Evolutionary conservation across 2,888 invertebrate species (phyloP).

Genomic region (Eristalis arbustorum): DNA sequence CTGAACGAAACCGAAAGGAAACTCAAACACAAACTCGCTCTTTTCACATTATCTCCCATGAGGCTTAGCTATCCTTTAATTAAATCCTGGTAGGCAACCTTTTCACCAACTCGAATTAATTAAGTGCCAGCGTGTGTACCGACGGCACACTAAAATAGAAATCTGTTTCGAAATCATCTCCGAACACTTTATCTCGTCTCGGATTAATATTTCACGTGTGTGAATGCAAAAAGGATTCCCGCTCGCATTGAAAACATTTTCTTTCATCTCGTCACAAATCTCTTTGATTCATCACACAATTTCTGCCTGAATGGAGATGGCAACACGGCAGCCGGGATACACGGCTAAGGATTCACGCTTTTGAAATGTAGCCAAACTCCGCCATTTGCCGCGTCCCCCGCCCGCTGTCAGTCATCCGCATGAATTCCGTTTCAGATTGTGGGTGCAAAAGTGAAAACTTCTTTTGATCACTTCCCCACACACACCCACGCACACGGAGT

Average conservation of each 20-base stretch:
- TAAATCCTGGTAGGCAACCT: background rate
- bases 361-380: conserved; percentile 26
- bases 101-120: background rate
- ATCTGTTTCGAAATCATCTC: conserved; percentile 5
- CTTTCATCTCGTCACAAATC: conserved; percentile 38
- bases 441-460: background rate
- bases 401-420: conserved; percentile 10
- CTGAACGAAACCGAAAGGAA: too few species aligned
- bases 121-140: background rate
- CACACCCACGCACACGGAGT: background rate
- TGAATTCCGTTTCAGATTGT: background rate
- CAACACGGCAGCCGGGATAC: background rate
- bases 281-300: conserved; percentile 26
- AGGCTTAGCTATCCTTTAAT: background rate
- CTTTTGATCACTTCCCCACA: conserved; percentile 27
- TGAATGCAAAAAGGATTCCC: background rate
- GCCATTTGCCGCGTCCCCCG: background rate
- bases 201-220: background rate
- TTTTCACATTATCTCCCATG: too few species aligned
- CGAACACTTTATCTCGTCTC: background rate
- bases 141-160: background rate
- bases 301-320: conserved; percentile 12
- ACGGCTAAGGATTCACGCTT: background rate
- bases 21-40: too few species aligned
- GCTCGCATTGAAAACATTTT: conserved; percentile 13